These are phyloP conservation scores for Mus minutoides DNA, from an alignment of 2,797 vertebrate species.

Conservation along the genomic window DNA sequence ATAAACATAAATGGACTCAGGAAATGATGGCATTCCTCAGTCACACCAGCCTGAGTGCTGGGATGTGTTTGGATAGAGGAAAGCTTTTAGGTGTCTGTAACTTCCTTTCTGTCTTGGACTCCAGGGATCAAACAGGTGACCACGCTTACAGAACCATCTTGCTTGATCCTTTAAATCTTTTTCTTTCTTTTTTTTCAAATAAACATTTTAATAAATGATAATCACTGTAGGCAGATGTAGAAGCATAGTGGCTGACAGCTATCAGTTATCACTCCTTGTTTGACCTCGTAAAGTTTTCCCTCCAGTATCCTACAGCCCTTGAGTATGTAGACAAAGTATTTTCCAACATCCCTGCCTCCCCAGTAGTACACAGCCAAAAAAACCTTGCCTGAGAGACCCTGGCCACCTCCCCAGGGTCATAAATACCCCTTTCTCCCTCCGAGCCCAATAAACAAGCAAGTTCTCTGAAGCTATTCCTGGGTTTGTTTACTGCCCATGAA, in stretches of 20 bases:
- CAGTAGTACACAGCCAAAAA: too few species aligned
- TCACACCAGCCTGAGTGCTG: background rate
- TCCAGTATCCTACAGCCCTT: too few species aligned
- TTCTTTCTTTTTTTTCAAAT: background rate
- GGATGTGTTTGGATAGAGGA: background rate
- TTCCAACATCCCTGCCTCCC: too few species aligned
- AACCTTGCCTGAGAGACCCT: too few species aligned
- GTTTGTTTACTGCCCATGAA: too few species aligned
- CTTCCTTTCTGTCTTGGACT: background rate
- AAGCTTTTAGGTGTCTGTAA: background rate
- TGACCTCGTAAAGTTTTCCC: too few species aligned
- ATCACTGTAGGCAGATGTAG: background rate
- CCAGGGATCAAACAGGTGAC: background rate
- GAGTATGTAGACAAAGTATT: background rate
- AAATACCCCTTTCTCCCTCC: too few species aligned
- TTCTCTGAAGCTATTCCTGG: too few species aligned
- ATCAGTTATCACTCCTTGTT: too few species aligned
- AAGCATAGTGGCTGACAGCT: too few species aligned
- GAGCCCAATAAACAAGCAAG: too few species aligned
- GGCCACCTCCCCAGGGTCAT: too few species aligned
- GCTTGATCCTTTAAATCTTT: background rate
- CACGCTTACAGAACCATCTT: background rate
- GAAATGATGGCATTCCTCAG: background rate
- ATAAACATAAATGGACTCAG: background rate
- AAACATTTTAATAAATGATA: background rate